Conservation (phyloP, 2,797 vertebrate species). For the Hybognathus amarus region DNA sequence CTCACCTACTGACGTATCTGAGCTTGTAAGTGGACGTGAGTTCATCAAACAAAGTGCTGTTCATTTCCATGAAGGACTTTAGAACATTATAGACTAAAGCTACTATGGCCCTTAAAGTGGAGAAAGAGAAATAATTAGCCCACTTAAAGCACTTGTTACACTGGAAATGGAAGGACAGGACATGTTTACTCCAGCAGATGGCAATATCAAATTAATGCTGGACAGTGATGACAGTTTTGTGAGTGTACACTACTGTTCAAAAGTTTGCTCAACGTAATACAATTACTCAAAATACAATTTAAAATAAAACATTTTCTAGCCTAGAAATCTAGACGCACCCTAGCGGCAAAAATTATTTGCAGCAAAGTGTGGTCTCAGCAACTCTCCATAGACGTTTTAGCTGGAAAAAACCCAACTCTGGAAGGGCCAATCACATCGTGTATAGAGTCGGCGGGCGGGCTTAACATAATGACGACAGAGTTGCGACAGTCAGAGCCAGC, state of each 20-base stretch:
- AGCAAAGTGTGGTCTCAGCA: no score
- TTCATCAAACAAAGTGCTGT: slow-evolving; percentile 98
- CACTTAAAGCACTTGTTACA: neutral
- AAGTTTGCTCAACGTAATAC: neutral
- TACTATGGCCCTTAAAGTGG: slow-evolving; percentile 89
- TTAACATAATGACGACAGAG: no score
- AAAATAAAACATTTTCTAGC: no score
- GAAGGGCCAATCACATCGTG: no score
- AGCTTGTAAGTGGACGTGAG: slow-evolving; percentile 99
- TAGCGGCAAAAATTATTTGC: no score
- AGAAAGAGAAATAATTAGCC: neutral
- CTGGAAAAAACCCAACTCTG: no score
- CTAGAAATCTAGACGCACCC: no score
- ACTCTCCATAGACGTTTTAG: no score
- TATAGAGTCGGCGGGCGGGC: no score
- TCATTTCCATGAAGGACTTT: slow-evolving; percentile 99
- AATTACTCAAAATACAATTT: no score
- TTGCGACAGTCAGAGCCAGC: no score
- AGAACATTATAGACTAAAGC: slow-evolving; percentile 98
- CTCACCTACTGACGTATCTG: slow-evolving; percentile 99
- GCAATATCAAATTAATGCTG: neutral
- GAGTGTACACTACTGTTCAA: neutral
- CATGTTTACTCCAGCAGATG: slow-evolving; percentile 11
- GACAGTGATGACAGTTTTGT: neutral
- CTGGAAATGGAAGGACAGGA: neutral